Evolutionary conservation across 2,888 invertebrate genomes (phyloP), one percentile per base, ranked within the genome.

Genomic region (Boloria selene): DNA sequence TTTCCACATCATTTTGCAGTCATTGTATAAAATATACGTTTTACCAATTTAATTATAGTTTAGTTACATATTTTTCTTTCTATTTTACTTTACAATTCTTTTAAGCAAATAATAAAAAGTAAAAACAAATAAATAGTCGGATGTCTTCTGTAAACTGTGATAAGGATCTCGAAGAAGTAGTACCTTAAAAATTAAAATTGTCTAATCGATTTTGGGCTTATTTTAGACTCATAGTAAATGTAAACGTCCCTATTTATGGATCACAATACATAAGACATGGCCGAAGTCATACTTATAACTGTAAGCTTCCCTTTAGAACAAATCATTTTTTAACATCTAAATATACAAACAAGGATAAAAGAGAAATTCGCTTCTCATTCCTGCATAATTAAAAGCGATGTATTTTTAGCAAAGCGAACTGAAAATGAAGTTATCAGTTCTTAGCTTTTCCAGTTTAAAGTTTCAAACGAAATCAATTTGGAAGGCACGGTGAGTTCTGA

Each of bases 381-480:
- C 26, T 45, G 64, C 58, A 67, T 69, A 67, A 65, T 69, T 67
- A 69, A 61, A 55, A 38, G 47, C 61, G 38, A 54, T 63, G 61
- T 65, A 67, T 67, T 67, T 69, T 67, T 67, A 67, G 69, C 54
- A 65, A 69, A 80, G 80, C 78, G 74, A 74, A 68, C 68, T 71
- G 67, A 73, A 77, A 81, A 83, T 78, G 74, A 75, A 82, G 78
- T 83, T 83, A 81, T 77, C 74, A 74, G 75, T 79, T 77, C 69
- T 70, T 70, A 72, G 69, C 71, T 72, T 72, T 72, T 73, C 73
- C 76, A 81, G 77, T 81, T 79, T 70, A 74, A 76, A 83, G 77
- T 80, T 79, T 73, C 76, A 75, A 85, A 83, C 80, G 77, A 79
- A 86, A 84, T 83, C 84, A 85, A 85, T 85, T 86, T 84, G 77